A percentile compares a stretch with the other conserved stretches of the same genome.
Conservation (phyloP, 2,888 invertebrate species). For the Spodoptera exigua region DNA sequence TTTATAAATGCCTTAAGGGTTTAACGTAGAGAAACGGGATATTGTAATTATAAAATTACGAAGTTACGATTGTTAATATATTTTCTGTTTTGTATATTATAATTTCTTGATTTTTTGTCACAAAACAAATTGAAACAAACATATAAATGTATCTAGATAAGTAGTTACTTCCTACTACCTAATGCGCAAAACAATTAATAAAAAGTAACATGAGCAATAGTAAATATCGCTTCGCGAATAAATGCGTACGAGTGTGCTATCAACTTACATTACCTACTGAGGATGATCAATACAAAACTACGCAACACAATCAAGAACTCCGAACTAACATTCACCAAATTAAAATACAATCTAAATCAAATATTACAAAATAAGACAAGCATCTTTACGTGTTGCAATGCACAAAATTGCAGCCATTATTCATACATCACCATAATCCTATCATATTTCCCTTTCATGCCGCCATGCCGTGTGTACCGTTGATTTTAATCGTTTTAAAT, state of each 20-base stretch:
- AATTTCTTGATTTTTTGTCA: too few relatives aligned
- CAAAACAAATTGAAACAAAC: too few relatives aligned
- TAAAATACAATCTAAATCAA: constrained; percentile 63
- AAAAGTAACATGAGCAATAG: not conserved
- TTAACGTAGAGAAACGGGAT: too few relatives aligned
- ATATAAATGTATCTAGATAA: too few relatives aligned
- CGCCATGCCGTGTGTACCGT: constrained; percentile 55
- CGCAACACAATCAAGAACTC: constrained; percentile 22
- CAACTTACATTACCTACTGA: not conserved
- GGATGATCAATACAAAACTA: constrained; percentile 20
- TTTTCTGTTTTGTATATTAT: too few relatives aligned
- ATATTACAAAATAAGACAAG: constrained; percentile 57
- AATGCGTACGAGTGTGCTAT: constrained; percentile 2
- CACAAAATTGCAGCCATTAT: constrained; percentile 65
- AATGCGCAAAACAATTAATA: too few relatives aligned
- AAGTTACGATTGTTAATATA: too few relatives aligned
- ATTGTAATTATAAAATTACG: too few relatives aligned
- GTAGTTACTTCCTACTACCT: too few relatives aligned
- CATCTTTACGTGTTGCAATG: constrained; percentile 64
- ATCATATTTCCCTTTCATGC: constrained; percentile 66
- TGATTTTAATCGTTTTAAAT: constrained; percentile 69
- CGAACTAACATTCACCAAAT: constrained; percentile 43
- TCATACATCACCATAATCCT: constrained; percentile 52
- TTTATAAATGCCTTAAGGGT: too few relatives aligned
- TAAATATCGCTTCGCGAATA: not conserved